phyloP scores from a whole-genome alignment of 2,113 vertebrate genomes.

The Pomatostomus ruficeps region DNA sequence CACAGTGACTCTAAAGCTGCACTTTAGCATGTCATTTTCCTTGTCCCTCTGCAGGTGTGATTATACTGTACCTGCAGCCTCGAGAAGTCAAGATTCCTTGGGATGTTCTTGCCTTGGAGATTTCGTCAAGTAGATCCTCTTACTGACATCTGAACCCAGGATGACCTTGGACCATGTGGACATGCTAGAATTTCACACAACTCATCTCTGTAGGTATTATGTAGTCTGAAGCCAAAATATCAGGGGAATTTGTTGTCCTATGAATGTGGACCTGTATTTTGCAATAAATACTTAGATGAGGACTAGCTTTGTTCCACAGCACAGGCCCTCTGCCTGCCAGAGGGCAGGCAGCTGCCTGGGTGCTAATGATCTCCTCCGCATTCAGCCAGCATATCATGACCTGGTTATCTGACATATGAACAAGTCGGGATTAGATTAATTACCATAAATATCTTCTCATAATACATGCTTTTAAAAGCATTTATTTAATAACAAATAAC shows the following conservation, averaged over 20 bases:
- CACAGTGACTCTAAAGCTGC: neutral
- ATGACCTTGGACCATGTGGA: neutral
- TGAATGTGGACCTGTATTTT: neutral
- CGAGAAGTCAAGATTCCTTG: conserved; percentile 37
- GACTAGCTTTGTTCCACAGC: neutral
- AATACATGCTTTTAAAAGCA: neutral
- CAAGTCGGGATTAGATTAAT: neutral
- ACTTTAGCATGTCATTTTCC: neutral
- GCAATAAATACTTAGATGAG: neutral
- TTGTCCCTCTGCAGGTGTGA: neutral
- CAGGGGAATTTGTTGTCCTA: neutral
- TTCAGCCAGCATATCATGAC: neutral
- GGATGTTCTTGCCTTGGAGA: conserved; percentile 43
- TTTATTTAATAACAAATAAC: neutral
- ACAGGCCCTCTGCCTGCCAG: neutral
- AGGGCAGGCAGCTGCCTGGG: neutral
- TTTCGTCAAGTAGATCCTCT: conserved; percentile 52
- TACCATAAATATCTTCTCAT: neutral
- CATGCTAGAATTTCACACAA: conserved; percentile 42
- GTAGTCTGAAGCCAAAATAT: conserved; percentile 21
- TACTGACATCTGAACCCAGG: conserved; percentile 55
- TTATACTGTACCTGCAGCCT: neutral
- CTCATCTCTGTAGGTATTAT: neutral
- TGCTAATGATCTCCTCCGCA: neutral
- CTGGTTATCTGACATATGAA: neutral